phyloP scores from a whole-genome alignment of 2,888 invertebrate species.

The Monopis laevigella region DNA sequence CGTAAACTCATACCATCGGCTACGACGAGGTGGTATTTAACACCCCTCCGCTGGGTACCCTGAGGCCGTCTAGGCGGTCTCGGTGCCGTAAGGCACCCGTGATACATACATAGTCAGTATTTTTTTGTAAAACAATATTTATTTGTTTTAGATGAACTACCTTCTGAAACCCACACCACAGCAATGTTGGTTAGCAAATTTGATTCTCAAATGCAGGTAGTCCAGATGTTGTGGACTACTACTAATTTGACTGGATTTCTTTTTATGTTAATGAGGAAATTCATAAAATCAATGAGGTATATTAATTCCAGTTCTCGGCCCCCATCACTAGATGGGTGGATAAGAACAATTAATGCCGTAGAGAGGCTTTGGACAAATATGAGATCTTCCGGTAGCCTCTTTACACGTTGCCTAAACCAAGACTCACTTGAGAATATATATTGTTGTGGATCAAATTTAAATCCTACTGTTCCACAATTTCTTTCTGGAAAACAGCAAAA shows the following conservation, averaged over 20 bases:
- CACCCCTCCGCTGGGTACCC: too few species aligned
- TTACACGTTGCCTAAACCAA: not conserved
- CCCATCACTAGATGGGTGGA: not conserved
- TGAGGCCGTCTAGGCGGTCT: too few species aligned
- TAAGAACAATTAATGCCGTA: not conserved
- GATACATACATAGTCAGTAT: too few species aligned
- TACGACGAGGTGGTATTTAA: too few species aligned
- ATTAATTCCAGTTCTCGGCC: not conserved
- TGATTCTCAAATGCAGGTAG: not conserved
- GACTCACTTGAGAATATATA: not conserved
- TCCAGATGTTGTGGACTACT: not conserved
- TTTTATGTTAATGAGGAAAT: not conserved
- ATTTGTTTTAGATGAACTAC: not conserved
- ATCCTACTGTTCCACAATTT: not conserved
- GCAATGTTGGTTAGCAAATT: not conserved
- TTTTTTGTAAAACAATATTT: not conserved
- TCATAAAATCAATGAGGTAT: not conserved
- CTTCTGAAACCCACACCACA: not conserved
- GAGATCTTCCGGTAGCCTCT: not conserved
- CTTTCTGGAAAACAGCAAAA: too few species aligned
- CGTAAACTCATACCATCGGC: too few species aligned
- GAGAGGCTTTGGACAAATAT: not conserved
- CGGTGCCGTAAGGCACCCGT: too few species aligned
- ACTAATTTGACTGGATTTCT: not conserved
- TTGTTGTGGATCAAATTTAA: not conserved